Base-by-base conservation (phyloP, 2,797 vertebrate species). In the Melanotaenia parkinsoni region DNA sequence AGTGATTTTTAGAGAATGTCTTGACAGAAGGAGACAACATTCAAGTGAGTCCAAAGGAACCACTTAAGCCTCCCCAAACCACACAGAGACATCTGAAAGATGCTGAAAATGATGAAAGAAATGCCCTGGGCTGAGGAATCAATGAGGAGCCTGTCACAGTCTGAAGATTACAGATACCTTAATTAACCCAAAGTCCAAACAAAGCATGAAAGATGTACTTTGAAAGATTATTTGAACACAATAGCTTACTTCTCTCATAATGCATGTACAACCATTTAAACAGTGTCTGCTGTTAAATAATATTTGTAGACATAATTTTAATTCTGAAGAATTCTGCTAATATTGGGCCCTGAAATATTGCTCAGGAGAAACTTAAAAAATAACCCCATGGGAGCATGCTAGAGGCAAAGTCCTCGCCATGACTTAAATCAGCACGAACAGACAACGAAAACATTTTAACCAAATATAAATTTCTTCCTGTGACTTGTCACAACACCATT, bases 21-120 rank as follows among this genome's bases (percentile, higher is more conserved):
- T 16, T 43, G 14, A 43, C 40, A 43, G 14, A 70, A 32, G 32
- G 33, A 61, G 43, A 65, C 47, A 74, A 57, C 35, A 71, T 59
- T 43, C 35, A 51, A 68, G 50, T 5, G 32, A 68, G 58, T 66
- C 70, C 64, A 77, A 58, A 63, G 70, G 67, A 45, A 20, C 18
- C 16, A 18, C 4, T 45, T 20, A 85, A 67, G 68, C 11, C 26
- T 63, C 16, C 28, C 43, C 18, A 35, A 76, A 67, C 59, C n/a
- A 24, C 50, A 58, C 24, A 63, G 37, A 58, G 20, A 63, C 24
- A 14, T 54, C 30, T 53, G 32, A 57, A 28, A 76, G 33, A 60
- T 2, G 40, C 1, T 2, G n/a, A 54, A 73, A 45, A 65, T 20
- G 38, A 20, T 64, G 28, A 58, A 73, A 73, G 64, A 50, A 32